Conservation (phyloP, 2,113 vertebrate species). For the Chaetops frenatus region DNA sequence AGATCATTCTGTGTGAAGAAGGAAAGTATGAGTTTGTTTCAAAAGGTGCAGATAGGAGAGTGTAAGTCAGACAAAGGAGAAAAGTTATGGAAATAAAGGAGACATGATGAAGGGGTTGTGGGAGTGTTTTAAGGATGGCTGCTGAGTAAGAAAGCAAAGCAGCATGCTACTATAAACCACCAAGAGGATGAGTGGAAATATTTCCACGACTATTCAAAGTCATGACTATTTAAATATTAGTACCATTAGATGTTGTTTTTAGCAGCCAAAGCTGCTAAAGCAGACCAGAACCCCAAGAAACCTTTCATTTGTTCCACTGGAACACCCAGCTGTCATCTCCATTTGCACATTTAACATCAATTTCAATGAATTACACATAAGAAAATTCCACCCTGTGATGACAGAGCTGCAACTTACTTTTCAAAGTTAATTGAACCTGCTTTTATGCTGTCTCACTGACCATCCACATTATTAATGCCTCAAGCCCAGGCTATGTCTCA, state of each 20-base stretch:
- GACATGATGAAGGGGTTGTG: background rate
- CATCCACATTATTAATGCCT: background rate
- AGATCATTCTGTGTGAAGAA: background rate
- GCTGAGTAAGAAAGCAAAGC: background rate
- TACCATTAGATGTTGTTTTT: background rate
- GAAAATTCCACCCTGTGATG: constrained; percentile 22
- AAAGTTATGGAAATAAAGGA: background rate
- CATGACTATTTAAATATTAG: background rate
- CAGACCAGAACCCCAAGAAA: constrained; percentile 22
- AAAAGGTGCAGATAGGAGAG: background rate
- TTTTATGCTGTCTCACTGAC: constrained; percentile 9
- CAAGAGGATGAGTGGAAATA: background rate
- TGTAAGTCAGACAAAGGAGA: background rate
- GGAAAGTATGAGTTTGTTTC: background rate
- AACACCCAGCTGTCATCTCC: background rate
- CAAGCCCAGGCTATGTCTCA: background rate
- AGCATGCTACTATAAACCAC: background rate
- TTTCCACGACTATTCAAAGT: background rate
- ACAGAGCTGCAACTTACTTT: constrained; percentile 20
- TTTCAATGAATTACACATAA: background rate
- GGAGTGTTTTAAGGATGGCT: background rate
- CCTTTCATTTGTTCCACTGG: background rate
- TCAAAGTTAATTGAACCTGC: constrained; percentile 5
- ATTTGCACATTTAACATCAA: constrained; percentile 5
- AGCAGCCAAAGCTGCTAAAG: background rate